phyloP scores from a whole-genome alignment of 2,113 vertebrate species.

The Mixornis gularis region DNA sequence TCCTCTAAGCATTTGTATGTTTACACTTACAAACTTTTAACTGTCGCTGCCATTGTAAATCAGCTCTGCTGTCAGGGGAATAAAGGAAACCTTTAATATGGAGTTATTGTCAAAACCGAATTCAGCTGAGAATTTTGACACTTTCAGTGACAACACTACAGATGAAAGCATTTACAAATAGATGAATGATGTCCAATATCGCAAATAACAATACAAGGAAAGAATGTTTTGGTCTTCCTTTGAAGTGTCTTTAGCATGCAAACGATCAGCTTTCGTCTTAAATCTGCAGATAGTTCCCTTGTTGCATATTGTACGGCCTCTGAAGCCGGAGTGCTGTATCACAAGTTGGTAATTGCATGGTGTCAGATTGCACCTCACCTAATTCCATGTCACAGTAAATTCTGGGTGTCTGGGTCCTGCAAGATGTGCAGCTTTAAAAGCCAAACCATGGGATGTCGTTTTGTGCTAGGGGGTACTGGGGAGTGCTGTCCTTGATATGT shows the following conservation, averaged over 20 bases:
- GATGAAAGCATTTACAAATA: neutral
- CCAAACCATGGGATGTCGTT: neutral
- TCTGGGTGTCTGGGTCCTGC: neutral
- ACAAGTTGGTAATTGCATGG: neutral
- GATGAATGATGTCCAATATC: neutral
- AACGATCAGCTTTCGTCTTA: neutral
- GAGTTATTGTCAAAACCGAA: neutral
- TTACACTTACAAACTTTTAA: neutral
- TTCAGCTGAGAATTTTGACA: neutral
- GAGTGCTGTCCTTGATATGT: neutral
- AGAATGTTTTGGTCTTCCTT: neutral
- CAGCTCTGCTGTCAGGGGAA: neutral
- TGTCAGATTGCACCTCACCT: neutral
- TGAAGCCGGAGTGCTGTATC: neutral
- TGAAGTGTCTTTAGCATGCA: neutral
- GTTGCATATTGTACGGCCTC: neutral
- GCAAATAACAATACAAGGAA: neutral
- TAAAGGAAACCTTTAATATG: neutral
- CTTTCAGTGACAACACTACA: neutral
- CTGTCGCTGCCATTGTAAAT: neutral
- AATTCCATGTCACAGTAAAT: slow-evolving; percentile 15
- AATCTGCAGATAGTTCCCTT: neutral
- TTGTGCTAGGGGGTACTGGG: neutral
- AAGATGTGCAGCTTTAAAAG: neutral
- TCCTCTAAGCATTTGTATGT: neutral